phyloP scores from a whole-genome alignment of 2,888 invertebrate genomes.

The Horisme vitalbata region DNA sequence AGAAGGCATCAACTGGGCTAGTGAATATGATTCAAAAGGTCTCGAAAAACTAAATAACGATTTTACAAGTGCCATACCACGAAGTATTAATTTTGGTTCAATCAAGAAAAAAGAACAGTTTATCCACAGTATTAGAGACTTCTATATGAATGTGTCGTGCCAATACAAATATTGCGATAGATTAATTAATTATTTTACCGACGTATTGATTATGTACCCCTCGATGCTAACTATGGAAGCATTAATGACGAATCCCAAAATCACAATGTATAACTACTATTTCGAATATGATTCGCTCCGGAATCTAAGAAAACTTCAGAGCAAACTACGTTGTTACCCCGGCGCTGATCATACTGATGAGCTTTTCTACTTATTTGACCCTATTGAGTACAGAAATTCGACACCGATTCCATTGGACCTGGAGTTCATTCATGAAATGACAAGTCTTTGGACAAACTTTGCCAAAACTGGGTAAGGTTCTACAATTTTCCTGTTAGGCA shows the following conservation, averaged over 20 bases:
- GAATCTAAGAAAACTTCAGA: conserved; percentile 40
- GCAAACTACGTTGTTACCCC: conserved; percentile 23
- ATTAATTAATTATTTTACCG: conserved; percentile 45
- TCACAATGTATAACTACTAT: conserved; percentile 41
- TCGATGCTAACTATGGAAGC: conserved; percentile 26
- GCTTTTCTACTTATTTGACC: conserved; percentile 41
- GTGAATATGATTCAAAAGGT: conserved; percentile 32
- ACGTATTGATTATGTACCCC: conserved; percentile 38
- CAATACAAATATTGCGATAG: conserved; percentile 19
- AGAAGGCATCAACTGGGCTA: conserved; percentile 46
- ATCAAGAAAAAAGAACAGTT: conserved; percentile 30
- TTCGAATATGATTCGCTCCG: conserved; percentile 44
- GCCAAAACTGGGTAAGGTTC: conserved; percentile 24
- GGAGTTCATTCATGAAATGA: conserved; percentile 11
- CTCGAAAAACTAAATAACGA: conserved; percentile 24
- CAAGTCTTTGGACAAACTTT: conserved; percentile 16
- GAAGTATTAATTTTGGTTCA: conserved; percentile 29
- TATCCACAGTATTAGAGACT: conserved; percentile 29
- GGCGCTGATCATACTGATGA: conserved; percentile 46
- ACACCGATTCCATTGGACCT: conserved; percentile 7
- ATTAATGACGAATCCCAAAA: conserved; percentile 24
- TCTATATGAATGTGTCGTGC: conserved; percentile 41
- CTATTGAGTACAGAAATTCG: conserved; percentile 20
- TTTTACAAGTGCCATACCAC: conserved; percentile 37
- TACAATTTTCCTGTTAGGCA: conserved; percentile 13